These are phyloP conservation scores for Myocastor coypus DNA, from an alignment of 2,113 vertebrate genomes.

Conservation along the genomic window DNA sequence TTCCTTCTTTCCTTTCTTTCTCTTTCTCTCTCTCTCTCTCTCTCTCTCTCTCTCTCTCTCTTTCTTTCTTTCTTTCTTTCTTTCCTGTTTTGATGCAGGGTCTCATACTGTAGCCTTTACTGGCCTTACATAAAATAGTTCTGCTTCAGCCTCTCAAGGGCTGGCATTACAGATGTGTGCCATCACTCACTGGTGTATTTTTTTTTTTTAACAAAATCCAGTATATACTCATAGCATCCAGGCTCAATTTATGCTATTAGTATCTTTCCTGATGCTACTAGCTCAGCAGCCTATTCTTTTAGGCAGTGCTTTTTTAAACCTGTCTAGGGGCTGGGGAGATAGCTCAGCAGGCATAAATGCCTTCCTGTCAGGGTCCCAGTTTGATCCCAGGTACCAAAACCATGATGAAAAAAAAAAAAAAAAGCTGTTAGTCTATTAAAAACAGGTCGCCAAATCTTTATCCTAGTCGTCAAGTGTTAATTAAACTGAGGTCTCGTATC, in stretches of 20 bases:
- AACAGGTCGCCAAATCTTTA: slow-evolving; percentile 6
- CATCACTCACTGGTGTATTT: background rate
- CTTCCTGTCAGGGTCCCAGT: no score
- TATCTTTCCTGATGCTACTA: background rate
- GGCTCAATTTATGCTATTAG: background rate
- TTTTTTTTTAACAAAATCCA: background rate
- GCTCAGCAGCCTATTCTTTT: background rate
- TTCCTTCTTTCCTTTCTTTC: no score
- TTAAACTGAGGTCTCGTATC: background rate
- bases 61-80: no score
- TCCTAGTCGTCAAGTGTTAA: slow-evolving; percentile 8
- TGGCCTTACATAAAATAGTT: background rate
- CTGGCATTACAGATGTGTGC: no score
- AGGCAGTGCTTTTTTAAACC: background rate
- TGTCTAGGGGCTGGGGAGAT: no score
- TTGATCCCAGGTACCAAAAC: no score
- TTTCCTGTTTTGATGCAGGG: background rate
- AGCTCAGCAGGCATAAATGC: no score
- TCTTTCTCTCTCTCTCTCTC: no score
- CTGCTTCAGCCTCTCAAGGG: background rate
- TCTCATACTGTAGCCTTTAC: background rate
- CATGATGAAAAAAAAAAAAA: no score
- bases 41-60: no score
- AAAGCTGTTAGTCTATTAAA: background rate
- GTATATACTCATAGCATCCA: background rate